Evolutionary conservation across 2,113 vertebrate genomes (phyloP).

Genomic region (Silurus glanis): DNA sequence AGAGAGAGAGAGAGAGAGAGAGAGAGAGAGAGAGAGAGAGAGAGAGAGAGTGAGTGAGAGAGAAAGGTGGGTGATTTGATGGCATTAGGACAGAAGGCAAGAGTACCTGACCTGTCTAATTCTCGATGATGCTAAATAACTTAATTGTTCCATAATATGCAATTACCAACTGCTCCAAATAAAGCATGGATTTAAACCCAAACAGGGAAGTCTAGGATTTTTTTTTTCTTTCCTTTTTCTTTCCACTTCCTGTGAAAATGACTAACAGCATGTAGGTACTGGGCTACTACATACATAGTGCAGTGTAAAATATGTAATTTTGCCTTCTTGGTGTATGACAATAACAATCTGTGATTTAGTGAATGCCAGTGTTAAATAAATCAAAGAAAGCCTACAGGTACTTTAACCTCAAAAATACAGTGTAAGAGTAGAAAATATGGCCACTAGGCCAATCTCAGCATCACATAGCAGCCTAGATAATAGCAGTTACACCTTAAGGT

Average conservation of each 20-base stretch:
- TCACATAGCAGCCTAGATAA: conserved; percentile 9
- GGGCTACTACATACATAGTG: not conserved
- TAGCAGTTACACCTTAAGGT: not conserved
- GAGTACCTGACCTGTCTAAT: conserved; percentile 54
- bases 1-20: conserved; percentile 19
- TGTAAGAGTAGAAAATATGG: not conserved
- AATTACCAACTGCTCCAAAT: conserved; percentile 59
- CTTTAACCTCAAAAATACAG: not conserved
- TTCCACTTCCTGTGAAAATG: conserved; percentile 27
- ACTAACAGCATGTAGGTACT: conserved; percentile 38
- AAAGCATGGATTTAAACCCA: conserved; percentile 55
- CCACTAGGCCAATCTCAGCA: not conserved
- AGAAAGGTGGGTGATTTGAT: conserved; percentile 45
- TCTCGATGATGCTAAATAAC: conserved; percentile 54
- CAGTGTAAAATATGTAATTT: conserved; percentile 12
- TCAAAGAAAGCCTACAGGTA: conserved; percentile 3
- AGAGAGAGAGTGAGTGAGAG: conserved; percentile 36
- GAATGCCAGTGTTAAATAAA: not conserved
- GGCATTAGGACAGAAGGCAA: conserved; percentile 23
- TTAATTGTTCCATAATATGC: conserved; percentile 58
- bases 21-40: conserved; percentile 19
- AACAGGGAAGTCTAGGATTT: conserved; percentile 37
- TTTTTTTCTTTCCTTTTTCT: conserved; percentile 7
- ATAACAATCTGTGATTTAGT: conserved; percentile 8
- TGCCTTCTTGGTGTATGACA: not conserved